These are phyloP conservation scores for Nycteola revayana DNA, from an alignment of 2,888 invertebrate genomes.

Conservation along the genomic window DNA sequence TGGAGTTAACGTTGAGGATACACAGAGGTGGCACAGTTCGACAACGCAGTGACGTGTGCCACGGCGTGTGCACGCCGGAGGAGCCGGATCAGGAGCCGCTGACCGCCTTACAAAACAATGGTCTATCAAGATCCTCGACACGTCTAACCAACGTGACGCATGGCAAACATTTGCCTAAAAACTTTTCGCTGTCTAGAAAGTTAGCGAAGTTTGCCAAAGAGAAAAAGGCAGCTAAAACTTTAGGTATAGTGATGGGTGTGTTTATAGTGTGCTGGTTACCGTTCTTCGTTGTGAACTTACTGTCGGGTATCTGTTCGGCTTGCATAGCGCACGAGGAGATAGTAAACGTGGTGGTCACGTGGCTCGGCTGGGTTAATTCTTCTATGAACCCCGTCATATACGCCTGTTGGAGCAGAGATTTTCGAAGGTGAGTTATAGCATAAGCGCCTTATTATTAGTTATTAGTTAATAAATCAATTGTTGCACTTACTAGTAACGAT, in stretches of 20 bases:
- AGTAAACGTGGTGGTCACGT: constrained; percentile 93
- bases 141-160: constrained; percentile 83
- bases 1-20: constrained; percentile 94
- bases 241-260: constrained; percentile 98
- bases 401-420: constrained; percentile 99
- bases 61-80: constrained; percentile 84
- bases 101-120: constrained; percentile 90
- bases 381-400: constrained; percentile 99
- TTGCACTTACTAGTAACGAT: too few relatives aligned
- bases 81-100: constrained; percentile 87
- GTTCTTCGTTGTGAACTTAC: constrained; percentile 96
- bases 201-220: constrained; percentile 98
- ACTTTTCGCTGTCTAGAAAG: constrained; percentile 96
- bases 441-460: too few relatives aligned
- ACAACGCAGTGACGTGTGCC: constrained; percentile 78
- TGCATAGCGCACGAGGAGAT: constrained; percentile 95
- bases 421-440: constrained; percentile 88
- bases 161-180: constrained; percentile 87
- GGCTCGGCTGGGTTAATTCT: constrained; percentile 98
- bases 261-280: constrained; percentile 99
- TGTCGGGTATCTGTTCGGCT: constrained; percentile 93
- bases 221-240: constrained; percentile 98
- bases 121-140: constrained; percentile 86
- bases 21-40: constrained; percentile 94
- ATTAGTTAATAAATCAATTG: too few relatives aligned